A percentile compares a stretch with the other conserved stretches of the same genome.
phyloP scores from a whole-genome alignment of 2,888 invertebrate genomes.

The Dendrolimus pini region DNA sequence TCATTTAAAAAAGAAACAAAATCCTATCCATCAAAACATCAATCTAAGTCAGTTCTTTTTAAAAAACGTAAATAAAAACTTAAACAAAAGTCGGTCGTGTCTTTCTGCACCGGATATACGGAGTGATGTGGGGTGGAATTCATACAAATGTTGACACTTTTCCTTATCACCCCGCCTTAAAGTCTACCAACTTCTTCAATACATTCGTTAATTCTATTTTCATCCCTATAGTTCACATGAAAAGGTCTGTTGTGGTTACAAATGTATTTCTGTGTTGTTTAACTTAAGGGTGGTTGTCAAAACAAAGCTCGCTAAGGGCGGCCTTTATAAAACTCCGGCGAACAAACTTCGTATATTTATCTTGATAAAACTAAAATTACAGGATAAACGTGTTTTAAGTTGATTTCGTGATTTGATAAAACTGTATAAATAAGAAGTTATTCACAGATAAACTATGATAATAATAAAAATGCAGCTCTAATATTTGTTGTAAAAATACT shows the following conservation, averaged over 20 bases:
- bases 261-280: constrained; percentile 8
- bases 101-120: constrained; percentile 52
- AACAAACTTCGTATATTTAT: neutral
- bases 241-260: neutral
- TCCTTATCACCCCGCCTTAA: constrained; percentile 43
- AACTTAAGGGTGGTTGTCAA: constrained; percentile 30
- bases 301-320: constrained; percentile 30
- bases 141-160: constrained; percentile 52
- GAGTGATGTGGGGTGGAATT: constrained; percentile 29
- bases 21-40: too few species aligned
- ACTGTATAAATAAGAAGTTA: too few species aligned
- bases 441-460: too few species aligned
- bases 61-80: too few species aligned
- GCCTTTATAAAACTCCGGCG: constrained; percentile 4
- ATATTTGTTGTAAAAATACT: too few species aligned
- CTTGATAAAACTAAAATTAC: neutral
- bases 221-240: neutral
- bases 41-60: too few species aligned
- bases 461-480: too few species aligned
- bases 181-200: constrained; percentile 12
- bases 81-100: constrained; percentile 23
- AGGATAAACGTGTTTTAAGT: neutral
- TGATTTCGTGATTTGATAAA: neutral
- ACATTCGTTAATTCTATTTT: constrained; percentile 6
- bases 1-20: too few species aligned